Evolutionary conservation across 2,888 invertebrate genomes (phyloP), one percentile per base, ranked within the genome.

Genomic region (Chrysotoxum bicinctum): DNA sequence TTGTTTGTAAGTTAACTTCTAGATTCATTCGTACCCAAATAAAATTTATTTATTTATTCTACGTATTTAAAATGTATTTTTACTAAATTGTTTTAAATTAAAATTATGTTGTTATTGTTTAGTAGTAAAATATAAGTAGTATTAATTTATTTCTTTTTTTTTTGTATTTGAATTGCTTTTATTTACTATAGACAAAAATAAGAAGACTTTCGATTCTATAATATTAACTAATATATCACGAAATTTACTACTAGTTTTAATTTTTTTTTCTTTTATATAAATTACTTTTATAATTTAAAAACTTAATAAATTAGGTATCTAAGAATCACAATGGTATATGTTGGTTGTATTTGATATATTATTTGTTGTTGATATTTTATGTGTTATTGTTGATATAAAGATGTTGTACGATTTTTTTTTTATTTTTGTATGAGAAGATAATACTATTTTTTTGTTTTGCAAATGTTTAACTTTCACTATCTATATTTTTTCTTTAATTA

Each of bases 291-390:
- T 90, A 89, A 89, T 74, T 83, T 74, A 56, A 74, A 78, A 64
- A 76, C 68, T 70, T 64, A 58, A 78, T 86, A 82, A 86, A 86
- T 86, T 86, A 86, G 82, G 74, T 86, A 90, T 90, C 91, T 90
- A 90, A 90, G 89, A 91, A 91, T 91, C 91, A 91, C 91, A 91
- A 91, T 91, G 90, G 91, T 32, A 62, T 90, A 88, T 88, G 77
- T 82, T 86, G 76, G 80, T 85, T 78, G 30, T 74, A 73, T 74
- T 74, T 85, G 64, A 74, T 78, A 54, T 35, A 62, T 69, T 68
- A 26, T 66, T 69, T 64, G 40, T 60, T 50, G 40, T 75, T 69
- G 35, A 58, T 74, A 26, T 72, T n/a, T 23, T 69, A 3, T 70
- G 40, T 26, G 2, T 16, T 70, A 43, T 43, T 72, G 32, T 58